Evolutionary conservation across 2,113 vertebrate species (phyloP), one percentile per base, ranked within the genome.

Genomic region (Sakesphorus luctuosus): DNA sequence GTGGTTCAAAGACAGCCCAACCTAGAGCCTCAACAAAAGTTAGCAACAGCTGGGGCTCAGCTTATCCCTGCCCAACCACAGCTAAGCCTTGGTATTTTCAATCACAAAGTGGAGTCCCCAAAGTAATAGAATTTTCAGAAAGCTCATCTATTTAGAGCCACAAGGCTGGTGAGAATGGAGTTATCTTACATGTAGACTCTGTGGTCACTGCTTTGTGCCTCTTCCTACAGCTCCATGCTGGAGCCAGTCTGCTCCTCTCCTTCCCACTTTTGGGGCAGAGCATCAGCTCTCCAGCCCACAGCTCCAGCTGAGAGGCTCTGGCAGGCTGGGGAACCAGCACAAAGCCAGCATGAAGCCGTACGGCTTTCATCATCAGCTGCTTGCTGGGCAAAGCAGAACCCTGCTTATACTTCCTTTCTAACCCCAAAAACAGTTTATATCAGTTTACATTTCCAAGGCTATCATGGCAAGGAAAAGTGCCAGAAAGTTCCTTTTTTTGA

Each of bases 391-490:
- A 47, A 72, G 47, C 13, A 38, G 40, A 94, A 5, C 35, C 36
- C 84, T 35, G 55, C 71, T 94, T 53, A 62, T 56, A 15, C 52
- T 68, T 71, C 67, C 89, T 53, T 43, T 38, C 61, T 65, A 96
- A 96, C 77, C 56, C 62, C 67, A 52, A 63, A 81, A 73, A 74
- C 79, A 75, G 79, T 93, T 95, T 89, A 68, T 75, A 86, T 55
- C 90, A 94, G 88, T 90, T 97, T 95, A 89, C 88, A 73, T 94
- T 95, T 72, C 88, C 56, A 76, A 93, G 95, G 88, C 92, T 93
- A 96, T 78, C 68, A 31, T 58, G 79, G 92, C 90, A 94, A 94
- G 83, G 73, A 93, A 84, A 87, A 90, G 53, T 92, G 93, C 94
- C 96, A 96, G 76, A 78, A 96, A 82, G 69, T 65, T 65, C 40